phyloP scores from a whole-genome alignment of 2,113 vertebrate genomes.

The Alectura lathami region DNA sequence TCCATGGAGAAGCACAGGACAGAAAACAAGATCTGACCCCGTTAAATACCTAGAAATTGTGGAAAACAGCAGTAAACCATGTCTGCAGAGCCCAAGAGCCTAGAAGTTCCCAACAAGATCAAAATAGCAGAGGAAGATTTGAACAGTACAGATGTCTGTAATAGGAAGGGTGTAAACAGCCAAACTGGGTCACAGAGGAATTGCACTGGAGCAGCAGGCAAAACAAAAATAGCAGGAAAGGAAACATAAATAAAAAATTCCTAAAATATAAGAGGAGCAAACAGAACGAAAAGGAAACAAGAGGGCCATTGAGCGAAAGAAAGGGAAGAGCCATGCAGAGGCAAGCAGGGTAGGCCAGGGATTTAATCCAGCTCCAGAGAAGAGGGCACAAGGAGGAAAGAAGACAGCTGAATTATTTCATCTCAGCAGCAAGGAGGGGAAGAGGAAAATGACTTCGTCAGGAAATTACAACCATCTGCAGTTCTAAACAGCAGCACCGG shows the following conservation, averaged over 20 bases:
- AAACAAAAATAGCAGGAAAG: slow-evolving; percentile 64
- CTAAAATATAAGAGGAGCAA: slow-evolving; percentile 60
- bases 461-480: slow-evolving; percentile 16
- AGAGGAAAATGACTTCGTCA: not conserved
- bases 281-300: slow-evolving; percentile 48
- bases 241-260: slow-evolving; percentile 62
- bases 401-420: not conserved
- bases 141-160: not conserved
- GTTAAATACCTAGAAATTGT: not conserved
- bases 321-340: not conserved
- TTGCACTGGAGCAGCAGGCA: not conserved
- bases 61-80: not conserved
- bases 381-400: not conserved
- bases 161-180: not conserved
- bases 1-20: not conserved
- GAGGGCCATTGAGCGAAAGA: slow-evolving; percentile 13
- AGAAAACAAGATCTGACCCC: not conserved
- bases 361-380: not conserved
- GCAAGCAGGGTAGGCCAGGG: not conserved
- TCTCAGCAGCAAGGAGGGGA: not conserved
- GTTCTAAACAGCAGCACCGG: not conserved
- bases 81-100: not conserved
- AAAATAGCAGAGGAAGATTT: slow-evolving; percentile 20
- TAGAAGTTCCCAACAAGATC: not conserved
- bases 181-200: not conserved